A percentile compares a stretch with the other conserved stretches of the same genome.
Conservation (phyloP, 2,888 invertebrate species). For the Baronia brevicornis region DNA sequence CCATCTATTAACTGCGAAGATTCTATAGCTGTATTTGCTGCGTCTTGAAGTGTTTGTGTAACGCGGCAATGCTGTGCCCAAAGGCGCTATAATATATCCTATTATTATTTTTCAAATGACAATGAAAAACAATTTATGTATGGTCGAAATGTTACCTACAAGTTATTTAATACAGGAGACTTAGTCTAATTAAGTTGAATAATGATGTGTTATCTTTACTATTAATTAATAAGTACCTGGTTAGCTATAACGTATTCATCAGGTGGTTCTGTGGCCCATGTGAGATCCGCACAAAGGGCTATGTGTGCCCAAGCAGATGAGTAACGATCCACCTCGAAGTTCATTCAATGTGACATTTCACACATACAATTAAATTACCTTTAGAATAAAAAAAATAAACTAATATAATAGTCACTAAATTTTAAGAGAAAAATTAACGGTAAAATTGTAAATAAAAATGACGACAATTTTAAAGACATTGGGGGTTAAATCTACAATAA, state of each 20-base stretch:
- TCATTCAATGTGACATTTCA: conserved; percentile 74
- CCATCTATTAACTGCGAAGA: too few relatives aligned
- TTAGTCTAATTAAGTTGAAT: too few relatives aligned
- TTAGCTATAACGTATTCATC: conserved; percentile 69
- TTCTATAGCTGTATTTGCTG: conserved; percentile 46
- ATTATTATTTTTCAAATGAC: not conserved
- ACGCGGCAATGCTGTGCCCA: conserved; percentile 66
- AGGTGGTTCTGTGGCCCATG: conserved; percentile 66
- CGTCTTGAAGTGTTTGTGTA: conserved; percentile 58
- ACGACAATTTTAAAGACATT: conserved; percentile 72
- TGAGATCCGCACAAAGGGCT: conserved; percentile 72
- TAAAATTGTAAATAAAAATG: conserved; percentile 69
- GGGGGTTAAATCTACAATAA: conserved; percentile 68
- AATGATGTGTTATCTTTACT: too few relatives aligned
- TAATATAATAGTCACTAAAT: conserved; percentile 66
- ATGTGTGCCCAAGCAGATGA: conserved; percentile 70
- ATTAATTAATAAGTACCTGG: conserved; percentile 54
- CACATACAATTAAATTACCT: conserved; percentile 60
- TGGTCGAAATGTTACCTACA: not conserved
- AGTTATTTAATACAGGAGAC: too few relatives aligned
- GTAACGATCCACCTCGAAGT: conserved; percentile 68
- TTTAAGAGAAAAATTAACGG: conserved; percentile 60
- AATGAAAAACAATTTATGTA: too few relatives aligned
- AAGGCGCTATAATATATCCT: conserved; percentile 50
- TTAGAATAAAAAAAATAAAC: conserved; percentile 57